Base-by-base conservation (phyloP, 2,888 invertebrate species). In the Oasisia sp. region DNA sequence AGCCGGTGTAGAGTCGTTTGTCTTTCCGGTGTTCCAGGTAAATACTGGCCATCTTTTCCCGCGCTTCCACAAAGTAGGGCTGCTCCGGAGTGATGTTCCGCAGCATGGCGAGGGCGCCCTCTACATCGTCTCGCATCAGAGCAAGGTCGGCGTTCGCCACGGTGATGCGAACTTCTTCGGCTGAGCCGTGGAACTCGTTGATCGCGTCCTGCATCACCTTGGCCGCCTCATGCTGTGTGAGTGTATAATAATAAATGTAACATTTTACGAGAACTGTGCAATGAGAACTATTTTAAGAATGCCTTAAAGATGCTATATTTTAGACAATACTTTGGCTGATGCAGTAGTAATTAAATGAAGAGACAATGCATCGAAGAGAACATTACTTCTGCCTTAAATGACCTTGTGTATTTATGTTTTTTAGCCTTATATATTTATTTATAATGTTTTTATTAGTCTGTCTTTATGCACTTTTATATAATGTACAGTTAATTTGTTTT, bases 21-120 rank as follows among this genome's bases (percentile, higher is more conserved):
- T 99, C 99, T 93, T 98, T 98, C 93, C 98, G 97, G 94, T 98
- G 97, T 93, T 98, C 97, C 93, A 99, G 96, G 96, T 99, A 98
- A 94, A 99, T 98, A 93, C 99, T 98, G 0, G 99, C 99, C 97
- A 99, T 97, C 94, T 97, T 97, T 94, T 97, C 97, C 32, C 97
- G 95, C 38, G 97, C 97, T 95, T 97, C 90, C 32, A 94, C 92
- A 96, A 98, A 99, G 96, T 99, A 98, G 0, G 98, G 97, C 95
- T 99, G 98, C 8, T 98, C 97, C 11, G 98, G 97, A 94, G 97
- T 97, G 38, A 99, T 97, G 94, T 97, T 97, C 92, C 97, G 97
- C 1, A 99, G 97, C 93, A 98, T 97, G 92, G 97, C 97, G 91
- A 99, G 97, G 0, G 99, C 98, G 94, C 97, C 97, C 94, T 98